phyloP scores from a whole-genome alignment of 2,113 vertebrate species.

The Lathamus discolor region DNA sequence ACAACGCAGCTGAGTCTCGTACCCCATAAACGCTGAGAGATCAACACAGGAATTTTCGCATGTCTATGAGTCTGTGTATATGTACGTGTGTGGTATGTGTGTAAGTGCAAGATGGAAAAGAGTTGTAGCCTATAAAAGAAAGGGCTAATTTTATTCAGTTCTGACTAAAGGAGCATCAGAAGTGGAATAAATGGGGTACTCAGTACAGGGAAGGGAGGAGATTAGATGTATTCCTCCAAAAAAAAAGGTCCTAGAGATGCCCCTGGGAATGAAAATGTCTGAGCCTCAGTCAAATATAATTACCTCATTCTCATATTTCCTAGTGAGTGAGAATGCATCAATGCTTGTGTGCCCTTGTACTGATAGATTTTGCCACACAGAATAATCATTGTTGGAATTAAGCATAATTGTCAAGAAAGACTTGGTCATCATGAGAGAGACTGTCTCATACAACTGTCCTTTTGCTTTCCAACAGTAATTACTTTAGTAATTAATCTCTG shows the following conservation, averaged over 20 bases:
- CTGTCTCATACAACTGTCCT: constrained; percentile 74
- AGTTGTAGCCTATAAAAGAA: not conserved
- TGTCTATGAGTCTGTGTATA: not conserved
- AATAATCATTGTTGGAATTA: constrained; percentile 75
- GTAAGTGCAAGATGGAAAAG: not conserved
- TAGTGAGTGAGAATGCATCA: constrained; percentile 42
- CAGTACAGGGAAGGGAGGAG: not conserved
- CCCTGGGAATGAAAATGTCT: not conserved
- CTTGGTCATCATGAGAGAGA: constrained; percentile 77
- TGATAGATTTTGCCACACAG: constrained; percentile 68
- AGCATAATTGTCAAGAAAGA: constrained; percentile 78
- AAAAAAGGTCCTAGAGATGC: not conserved
- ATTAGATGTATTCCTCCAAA: not conserved
- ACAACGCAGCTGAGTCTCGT: not conserved
- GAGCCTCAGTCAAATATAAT: constrained; percentile 46
- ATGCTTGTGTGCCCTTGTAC: constrained; percentile 64
- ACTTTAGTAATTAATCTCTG: constrained; percentile 85
- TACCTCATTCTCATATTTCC: constrained; percentile 57
- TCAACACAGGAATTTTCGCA: not conserved
- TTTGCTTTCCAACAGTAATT: constrained; percentile 82
- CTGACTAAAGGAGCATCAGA: not conserved
- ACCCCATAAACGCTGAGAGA: not conserved
- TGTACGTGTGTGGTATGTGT: not conserved
- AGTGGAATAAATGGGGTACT: not conserved
- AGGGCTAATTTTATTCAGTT: constrained; percentile 25